phyloP scores from a whole-genome alignment of 1,140 invertebrate genomes.

The Leguminivora glycinivorella region DNA sequence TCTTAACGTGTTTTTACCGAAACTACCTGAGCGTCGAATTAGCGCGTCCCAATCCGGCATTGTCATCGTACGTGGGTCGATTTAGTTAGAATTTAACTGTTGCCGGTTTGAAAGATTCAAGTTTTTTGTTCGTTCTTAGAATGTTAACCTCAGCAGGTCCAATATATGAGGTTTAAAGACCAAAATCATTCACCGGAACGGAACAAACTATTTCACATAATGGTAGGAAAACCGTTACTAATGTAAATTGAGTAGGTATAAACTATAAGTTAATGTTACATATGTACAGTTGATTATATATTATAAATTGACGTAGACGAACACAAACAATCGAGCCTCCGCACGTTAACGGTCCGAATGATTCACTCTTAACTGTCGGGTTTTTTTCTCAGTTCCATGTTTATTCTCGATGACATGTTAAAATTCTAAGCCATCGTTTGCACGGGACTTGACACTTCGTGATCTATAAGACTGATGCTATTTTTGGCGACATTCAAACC shows the following conservation, averaged over 20 bases:
- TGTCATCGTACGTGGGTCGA: slow-evolving; percentile 18
- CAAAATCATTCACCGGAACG: too few species aligned
- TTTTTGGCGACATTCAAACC: slow-evolving; percentile 16
- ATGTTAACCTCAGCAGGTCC: not conserved
- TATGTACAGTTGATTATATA: slow-evolving; percentile 1
- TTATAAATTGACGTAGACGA: slow-evolving; percentile 36
- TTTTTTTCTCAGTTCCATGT: slow-evolving; percentile 61
- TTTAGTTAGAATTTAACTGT: slow-evolving; percentile 5
- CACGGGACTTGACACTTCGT: slow-evolving; percentile 11
- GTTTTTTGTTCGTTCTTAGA: not conserved
- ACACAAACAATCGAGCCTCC: slow-evolving; percentile 44
- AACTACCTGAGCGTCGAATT: slow-evolving; percentile 20
- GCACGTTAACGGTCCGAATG: slow-evolving; percentile 69
- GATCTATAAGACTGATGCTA: slow-evolving; percentile 14
- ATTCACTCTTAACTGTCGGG: slow-evolving; percentile 73
- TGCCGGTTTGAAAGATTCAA: not conserved
- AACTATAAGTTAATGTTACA: slow-evolving; percentile 2
- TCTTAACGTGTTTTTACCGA: slow-evolving; percentile 6
- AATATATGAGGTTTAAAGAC: too few species aligned
- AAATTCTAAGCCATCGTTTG: slow-evolving; percentile 36
- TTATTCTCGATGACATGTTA: slow-evolving; percentile 63
- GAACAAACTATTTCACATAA: too few species aligned
- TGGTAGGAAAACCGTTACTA: not conserved
- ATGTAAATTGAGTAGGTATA: slow-evolving; percentile 11
- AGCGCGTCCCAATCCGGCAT: slow-evolving; percentile 26